A percentile compares a stretch with the other conserved stretches of the same genome.
Conservation (phyloP, 2,113 vertebrate species). For the Eonycteris spelaea region DNA sequence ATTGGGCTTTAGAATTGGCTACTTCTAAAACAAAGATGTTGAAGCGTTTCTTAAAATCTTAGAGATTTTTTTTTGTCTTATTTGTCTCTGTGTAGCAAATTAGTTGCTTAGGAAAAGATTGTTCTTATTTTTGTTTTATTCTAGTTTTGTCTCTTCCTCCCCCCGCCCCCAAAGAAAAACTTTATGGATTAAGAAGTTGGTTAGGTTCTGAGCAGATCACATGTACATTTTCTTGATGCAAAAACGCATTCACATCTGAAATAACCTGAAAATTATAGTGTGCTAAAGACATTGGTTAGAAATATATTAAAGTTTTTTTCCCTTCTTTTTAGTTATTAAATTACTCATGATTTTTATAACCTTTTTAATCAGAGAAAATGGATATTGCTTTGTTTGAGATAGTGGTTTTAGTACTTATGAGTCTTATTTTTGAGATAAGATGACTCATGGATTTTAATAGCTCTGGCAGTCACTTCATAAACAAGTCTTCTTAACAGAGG, state of each 20-base stretch:
- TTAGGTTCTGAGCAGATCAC: neutral
- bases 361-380: neutral
- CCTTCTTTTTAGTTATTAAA: neutral
- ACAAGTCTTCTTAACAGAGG: neutral
- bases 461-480: constrained; percentile 11
- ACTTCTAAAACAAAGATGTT: neutral
- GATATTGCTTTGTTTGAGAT: constrained; percentile 13
- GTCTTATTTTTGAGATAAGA: neutral
- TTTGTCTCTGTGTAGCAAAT: neutral
- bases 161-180: neutral
- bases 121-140: constrained; percentile 1
- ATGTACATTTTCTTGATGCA: neutral
- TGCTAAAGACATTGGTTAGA: neutral
- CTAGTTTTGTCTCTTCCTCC: neutral
- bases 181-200: neutral
- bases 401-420: constrained; percentile 37
- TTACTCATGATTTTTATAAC: neutral
- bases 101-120: neutral
- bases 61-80: neutral
- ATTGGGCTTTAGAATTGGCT: neutral
- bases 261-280: constrained; percentile 3
- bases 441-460: constrained; percentile 48
- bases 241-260: neutral
- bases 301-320: neutral
- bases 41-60: neutral